These are phyloP conservation scores for Acanthisitta chloris DNA, from an alignment of 2,113 vertebrate species.

Conservation along the genomic window DNA sequence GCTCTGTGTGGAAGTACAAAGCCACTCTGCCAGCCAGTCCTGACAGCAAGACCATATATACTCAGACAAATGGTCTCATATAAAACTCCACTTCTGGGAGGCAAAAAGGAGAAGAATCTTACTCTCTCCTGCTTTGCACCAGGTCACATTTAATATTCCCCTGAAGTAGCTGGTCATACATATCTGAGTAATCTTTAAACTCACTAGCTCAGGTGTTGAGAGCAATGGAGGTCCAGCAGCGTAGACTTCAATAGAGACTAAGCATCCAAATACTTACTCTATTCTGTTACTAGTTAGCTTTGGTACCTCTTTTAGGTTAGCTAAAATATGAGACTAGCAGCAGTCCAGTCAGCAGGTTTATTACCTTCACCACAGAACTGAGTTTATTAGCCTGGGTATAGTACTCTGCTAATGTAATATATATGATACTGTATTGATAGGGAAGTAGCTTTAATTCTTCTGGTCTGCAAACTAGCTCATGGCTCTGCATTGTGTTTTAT, in stretches of 20 bases:
- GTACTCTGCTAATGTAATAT: neutral
- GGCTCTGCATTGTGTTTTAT: neutral
- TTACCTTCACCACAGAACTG: neutral
- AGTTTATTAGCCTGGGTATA: neutral
- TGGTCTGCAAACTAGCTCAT: neutral
- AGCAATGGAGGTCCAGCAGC: neutral
- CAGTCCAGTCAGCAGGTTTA: neutral
- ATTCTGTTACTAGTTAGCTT: neutral
- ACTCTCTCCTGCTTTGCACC: neutral
- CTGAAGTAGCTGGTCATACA: neutral
- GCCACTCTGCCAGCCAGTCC: neutral
- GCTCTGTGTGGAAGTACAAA: neutral
- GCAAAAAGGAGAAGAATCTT: neutral
- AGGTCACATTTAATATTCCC: neutral
- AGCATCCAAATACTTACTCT: neutral
- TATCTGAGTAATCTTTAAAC: neutral
- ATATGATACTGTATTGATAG: neutral
- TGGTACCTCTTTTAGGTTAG: neutral
- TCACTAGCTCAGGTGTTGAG: neutral
- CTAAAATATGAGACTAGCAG: neutral
- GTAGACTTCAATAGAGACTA: neutral
- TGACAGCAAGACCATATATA: neutral
- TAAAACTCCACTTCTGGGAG: neutral
- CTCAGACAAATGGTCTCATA: neutral
- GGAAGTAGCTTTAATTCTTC: constrained; percentile 14